phyloP scores from a whole-genome alignment of 2,113 vertebrate genomes.

The Platichthys flesus region DNA sequence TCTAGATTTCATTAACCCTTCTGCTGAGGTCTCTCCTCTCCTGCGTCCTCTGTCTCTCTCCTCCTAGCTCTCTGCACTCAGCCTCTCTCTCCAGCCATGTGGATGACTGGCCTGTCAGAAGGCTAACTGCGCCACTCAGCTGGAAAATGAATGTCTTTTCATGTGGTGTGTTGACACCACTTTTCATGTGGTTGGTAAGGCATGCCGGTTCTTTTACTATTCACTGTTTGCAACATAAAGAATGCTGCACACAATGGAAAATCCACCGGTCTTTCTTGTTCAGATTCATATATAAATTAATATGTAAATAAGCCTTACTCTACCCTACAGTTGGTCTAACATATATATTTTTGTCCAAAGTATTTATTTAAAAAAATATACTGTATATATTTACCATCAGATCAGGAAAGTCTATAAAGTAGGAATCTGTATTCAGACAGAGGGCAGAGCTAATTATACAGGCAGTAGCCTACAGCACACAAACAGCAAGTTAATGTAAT shows the following conservation, averaged over 20 bases:
- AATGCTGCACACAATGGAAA: neutral
- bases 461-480: too few relatives aligned
- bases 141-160: constrained; percentile 56
- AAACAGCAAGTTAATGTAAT: neutral
- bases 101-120: constrained; percentile 51
- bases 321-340: too few relatives aligned
- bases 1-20: constrained; percentile 52
- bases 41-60: neutral
- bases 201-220: neutral
- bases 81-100: constrained; percentile 24
- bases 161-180: constrained; percentile 15
- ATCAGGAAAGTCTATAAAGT: too few relatives aligned
- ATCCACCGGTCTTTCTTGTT: neutral
- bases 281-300: neutral
- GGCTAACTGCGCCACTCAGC: constrained; percentile 53
- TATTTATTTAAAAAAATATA: too few relatives aligned
- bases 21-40: constrained; percentile 14
- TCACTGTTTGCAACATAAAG: neutral
- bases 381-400: too few relatives aligned
- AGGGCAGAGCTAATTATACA: too few relatives aligned
- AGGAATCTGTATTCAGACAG: too few relatives aligned
- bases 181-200: neutral
- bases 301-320: too few relatives aligned
- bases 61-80: constrained; percentile 11
- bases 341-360: too few relatives aligned